These are phyloP conservation scores for Lutraria rhynchaena DNA, from an alignment of 1,140 invertebrate genomes.

Conservation along the genomic window DNA sequence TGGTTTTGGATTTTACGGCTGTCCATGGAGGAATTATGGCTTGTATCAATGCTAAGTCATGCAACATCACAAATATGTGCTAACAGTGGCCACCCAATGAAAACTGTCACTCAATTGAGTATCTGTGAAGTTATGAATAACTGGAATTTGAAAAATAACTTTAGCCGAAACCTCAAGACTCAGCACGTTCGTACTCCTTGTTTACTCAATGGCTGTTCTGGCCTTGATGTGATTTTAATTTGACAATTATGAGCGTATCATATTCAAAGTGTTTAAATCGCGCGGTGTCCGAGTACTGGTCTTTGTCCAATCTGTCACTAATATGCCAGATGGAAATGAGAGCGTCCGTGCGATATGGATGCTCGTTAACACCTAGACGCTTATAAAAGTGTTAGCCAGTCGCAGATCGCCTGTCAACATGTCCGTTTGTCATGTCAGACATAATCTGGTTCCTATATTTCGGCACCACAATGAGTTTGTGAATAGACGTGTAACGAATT, in stretches of 20 bases:
- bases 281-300: slow-evolving; percentile 38
- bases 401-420: slow-evolving; percentile 43
- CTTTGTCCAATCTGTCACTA: slow-evolving; percentile 54
- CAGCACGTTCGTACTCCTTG: background rate
- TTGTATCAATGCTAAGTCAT: no score
- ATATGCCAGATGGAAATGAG: slow-evolving; percentile 36
- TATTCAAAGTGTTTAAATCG: slow-evolving; percentile 22
- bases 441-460: slow-evolving; percentile 22
- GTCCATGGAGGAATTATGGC: no score
- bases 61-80: no score
- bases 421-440: slow-evolving; percentile 45
- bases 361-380: slow-evolving; percentile 55
- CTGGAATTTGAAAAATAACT: no score
- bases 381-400: slow-evolving; percentile 36
- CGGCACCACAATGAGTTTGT: background rate
- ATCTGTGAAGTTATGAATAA: no score
- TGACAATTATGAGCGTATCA: slow-evolving; percentile 60
- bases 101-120: no score
- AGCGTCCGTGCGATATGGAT: slow-evolving; percentile 56
- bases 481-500: slow-evolving; percentile 3
- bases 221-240: slow-evolving; percentile 55
- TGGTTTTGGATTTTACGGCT: no score
- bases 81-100: no score
- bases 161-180: no score
- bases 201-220: slow-evolving; percentile 16